Conservation (phyloP, 2,888 invertebrate species). For the Eugnorisma glareosa region DNA sequence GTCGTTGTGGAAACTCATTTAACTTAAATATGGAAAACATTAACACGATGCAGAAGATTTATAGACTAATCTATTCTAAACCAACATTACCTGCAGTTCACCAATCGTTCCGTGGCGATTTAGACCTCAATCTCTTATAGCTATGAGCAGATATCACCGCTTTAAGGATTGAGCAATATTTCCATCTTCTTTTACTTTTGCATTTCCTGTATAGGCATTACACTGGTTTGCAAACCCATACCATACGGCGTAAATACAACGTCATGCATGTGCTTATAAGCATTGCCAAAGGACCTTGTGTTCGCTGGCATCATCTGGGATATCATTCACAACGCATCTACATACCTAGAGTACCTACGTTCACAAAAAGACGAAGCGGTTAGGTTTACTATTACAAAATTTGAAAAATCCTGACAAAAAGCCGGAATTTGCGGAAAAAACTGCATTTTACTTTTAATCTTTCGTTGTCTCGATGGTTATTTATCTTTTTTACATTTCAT, state of each 20-base stretch:
- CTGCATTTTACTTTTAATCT: not conserved
- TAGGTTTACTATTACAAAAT: not conserved
- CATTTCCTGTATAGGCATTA: slow-evolving; percentile 11
- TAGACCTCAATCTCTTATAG: not conserved
- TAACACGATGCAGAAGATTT: not conserved
- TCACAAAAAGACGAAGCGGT: not conserved
- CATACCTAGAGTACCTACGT: not conserved
- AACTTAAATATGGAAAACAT: not conserved
- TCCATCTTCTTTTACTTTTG: not conserved
- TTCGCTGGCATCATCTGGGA: slow-evolving; percentile 35
- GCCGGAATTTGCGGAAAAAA: not conserved
- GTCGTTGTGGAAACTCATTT: not conserved
- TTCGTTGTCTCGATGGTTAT: not conserved
- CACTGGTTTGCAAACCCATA: slow-evolving; percentile 12
- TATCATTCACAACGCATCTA: slow-evolving; percentile 22
- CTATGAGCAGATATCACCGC: not conserved
- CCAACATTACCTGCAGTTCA: not conserved
- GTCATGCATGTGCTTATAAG: slow-evolving; percentile 12
- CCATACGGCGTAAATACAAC: not conserved
- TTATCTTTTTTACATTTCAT: not conserved
- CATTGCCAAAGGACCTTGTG: slow-evolving; percentile 44
- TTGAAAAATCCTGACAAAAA: not conserved
- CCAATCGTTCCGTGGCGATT: not conserved
- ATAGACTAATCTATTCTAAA: not conserved
- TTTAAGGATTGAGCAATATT: not conserved